Base-by-base conservation (phyloP, 1,140 invertebrate genomes). In the Leguminivora glycinivorella region DNA sequence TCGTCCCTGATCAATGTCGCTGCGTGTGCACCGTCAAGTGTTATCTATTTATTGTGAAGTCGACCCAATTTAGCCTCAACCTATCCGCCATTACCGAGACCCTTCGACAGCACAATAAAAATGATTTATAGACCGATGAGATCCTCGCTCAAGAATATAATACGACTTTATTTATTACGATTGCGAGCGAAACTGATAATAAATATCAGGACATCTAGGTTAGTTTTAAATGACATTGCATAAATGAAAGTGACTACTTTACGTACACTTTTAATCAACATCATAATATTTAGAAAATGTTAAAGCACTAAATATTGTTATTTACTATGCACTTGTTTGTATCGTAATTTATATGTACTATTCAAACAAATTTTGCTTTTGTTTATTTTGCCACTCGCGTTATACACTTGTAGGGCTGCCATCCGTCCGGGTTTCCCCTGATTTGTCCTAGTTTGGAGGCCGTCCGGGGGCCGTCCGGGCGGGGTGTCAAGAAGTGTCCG, bases 71-170 rank as follows among this genome's bases (percentile, higher is more conserved):
- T 86, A 83, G 75, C 78, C 70, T 80, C 71, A 83, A 79, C 78
- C 82, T 22, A 52, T 22, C 79, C 72, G 75, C 81, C 80, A 83
- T 87, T 84, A 85, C 78, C 66, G 75, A 73, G 78, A 82, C 81
- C 83, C 83, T 89, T 90, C 84, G 85, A 84, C 83, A 82, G 83
- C 78, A 90, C 85, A 90, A 90, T 90, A 87, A 89, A 90, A 87
- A 90, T 88, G 87, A 90, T 89, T 89, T 90, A 90, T 90, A 84
- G 83, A 84, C 69, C 79, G 70, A 68, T 76, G 82, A 85, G 81
- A 88, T 85, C 84, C 78, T 81, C 81, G 85, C 80, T 88, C 82
- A 86, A 89, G 85, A 89, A 88, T 89, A 90, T 89, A 87, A 89
- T 88, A 86, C 84, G 81, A 87, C 80, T 88, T 87, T 88, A 89